Base-by-base conservation (phyloP, 2,797 vertebrate species). In the Emys orbicularis region DNA sequence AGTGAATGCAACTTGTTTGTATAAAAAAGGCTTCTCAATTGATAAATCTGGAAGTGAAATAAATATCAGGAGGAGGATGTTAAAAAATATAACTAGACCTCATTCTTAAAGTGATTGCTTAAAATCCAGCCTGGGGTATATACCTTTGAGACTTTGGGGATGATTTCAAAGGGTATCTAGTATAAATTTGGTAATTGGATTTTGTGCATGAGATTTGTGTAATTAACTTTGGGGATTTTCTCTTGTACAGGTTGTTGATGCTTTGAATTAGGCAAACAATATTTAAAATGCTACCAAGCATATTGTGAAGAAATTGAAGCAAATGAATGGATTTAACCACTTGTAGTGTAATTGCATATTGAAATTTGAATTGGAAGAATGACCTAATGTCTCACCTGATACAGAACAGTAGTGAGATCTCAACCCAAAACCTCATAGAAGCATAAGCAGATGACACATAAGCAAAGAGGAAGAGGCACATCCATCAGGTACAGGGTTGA, bases 311-410 rank as follows among this genome's bases (percentile, higher is more conserved):
- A 90, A 89, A 50, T 54, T 23, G 88, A 92, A 81, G 34, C n/a
- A 54, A 5, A 21, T 92, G 31, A 79, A 49, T 72, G 92, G 44
- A 76, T 85, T 90, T 80, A 31, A 76, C 56, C 84, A 87, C 49
- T 72, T 85, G 6, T 34, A 6, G 44, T 50, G 29, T 79, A 77
- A 52, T 12, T 83, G 1, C 29, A 31, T 25, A 86, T 88, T 83
- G 74, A 89, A 91, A 90, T 84, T 8, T 68, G 89, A 92, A 77
- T 76, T 77, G 79, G 76, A 86, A 85, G 86, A 92, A 85, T 59
- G 47, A 92, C 25, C 86, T 82, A 94, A 84, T 25, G 54, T 31
- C 84, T 90, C 85, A 72, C 18, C 9, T 83, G 79, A 74, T 80
- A 79, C 91, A 2, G 53, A 84, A 93, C 4, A 27, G 23, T 83